phyloP scores from a whole-genome alignment of 2,113 vertebrate species.

The Hypomesus transpacificus region DNA sequence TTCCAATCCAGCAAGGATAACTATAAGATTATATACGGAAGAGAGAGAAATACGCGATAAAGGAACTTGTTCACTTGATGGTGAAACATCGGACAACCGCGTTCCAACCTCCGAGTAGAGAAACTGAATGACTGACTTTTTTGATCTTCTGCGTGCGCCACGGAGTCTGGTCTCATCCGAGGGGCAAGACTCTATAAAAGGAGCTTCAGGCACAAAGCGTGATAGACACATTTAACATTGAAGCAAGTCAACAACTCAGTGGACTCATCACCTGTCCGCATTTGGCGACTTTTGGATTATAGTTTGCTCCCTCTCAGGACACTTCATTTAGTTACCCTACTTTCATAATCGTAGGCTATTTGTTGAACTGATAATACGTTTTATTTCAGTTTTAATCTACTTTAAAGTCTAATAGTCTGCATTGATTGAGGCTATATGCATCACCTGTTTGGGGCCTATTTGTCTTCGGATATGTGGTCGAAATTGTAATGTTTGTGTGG shows the following conservation, averaged over 20 bases:
- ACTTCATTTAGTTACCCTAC: neutral
- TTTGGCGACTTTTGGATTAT: constrained; percentile 20
- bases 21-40: constrained; percentile 37
- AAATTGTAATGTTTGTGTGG: constrained; percentile 15
- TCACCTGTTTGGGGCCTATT: neutral
- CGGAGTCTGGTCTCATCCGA: constrained; percentile 16
- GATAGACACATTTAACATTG: constrained; percentile 11
- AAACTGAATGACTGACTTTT: neutral
- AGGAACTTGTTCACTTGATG: constrained; percentile 4
- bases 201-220: constrained; percentile 1
- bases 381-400: no score
- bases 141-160: constrained; percentile 8
- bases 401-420: no score
- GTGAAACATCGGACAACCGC: neutral
- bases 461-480: neutral
- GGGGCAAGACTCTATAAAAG: constrained; percentile 6
- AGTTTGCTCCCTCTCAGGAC: constrained; percentile 6
- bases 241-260: constrained; percentile 1
- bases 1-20: constrained; percentile 40
- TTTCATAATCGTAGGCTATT: no score
- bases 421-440: neutral
- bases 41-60: constrained; percentile 19
- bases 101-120: constrained; percentile 24
- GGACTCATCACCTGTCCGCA: constrained; percentile 18
- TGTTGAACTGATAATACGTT: no score